A percentile compares a stretch with the other conserved stretches of the same genome.
Conservation (phyloP, 2,113 vertebrate species). For the Nannospalax galili region DNA sequence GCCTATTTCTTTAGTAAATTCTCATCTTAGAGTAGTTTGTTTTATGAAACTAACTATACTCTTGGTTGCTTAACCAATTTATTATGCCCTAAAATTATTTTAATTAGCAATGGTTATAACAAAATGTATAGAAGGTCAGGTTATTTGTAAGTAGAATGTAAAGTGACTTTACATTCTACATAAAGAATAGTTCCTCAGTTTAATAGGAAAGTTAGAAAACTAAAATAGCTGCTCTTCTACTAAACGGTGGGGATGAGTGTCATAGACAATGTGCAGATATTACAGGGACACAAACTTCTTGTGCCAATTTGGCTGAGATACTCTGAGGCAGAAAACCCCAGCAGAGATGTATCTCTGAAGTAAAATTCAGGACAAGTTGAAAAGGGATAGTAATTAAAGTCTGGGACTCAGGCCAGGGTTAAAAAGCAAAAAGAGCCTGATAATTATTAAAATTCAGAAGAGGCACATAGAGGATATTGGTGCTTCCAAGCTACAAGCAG, state of each 20-base stretch:
- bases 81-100: background rate
- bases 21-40: background rate
- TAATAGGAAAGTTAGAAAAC: background rate
- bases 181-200: background rate
- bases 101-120: background rate
- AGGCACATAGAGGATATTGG: background rate
- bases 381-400: constrained; percentile 51
- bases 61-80: background rate
- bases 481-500: background rate
- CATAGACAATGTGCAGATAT: too few species aligned
- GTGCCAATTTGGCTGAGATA: background rate
- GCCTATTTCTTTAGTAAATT: background rate
- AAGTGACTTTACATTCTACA: background rate
- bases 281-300: accelerated
- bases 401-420: background rate
- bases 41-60: background rate
- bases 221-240: background rate
- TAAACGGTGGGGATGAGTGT: background rate
- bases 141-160: background rate
- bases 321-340: background rate
- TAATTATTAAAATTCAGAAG: constrained; percentile 49
- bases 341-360: background rate
- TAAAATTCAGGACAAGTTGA: constrained; percentile 18
- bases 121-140: background rate
- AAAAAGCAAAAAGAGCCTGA: background rate